phyloP scores from a whole-genome alignment of 1,140 invertebrate genomes.

The Caenorhabditis remanei region DNA sequence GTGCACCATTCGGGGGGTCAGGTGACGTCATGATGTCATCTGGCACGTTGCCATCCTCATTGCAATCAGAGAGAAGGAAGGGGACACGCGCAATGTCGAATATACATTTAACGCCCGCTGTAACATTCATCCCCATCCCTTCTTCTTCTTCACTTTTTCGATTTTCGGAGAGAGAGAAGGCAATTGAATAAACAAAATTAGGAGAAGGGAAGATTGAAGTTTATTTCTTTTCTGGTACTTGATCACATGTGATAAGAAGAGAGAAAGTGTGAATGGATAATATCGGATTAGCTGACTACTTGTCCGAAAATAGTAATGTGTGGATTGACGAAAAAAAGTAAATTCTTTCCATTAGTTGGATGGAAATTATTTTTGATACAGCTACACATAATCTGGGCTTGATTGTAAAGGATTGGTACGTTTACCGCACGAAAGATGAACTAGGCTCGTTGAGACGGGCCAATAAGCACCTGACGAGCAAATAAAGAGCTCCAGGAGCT shows the following conservation, averaged over 20 bases:
- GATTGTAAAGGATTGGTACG: no score
- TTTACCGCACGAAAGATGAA: no score
- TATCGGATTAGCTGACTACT: no score
- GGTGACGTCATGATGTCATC: conserved; percentile 21
- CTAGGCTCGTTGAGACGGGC: no score
- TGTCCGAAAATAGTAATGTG: no score
- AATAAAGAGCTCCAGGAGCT: no score
- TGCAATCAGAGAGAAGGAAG: conserved; percentile 21
- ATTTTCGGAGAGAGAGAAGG: background rate
- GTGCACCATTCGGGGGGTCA: conserved; percentile 23
- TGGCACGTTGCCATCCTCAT: background rate
- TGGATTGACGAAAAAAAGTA: no score
- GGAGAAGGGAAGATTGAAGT: background rate
- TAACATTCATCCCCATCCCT: conserved; percentile 9
- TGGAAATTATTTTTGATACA: no score
- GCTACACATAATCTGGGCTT: no score
- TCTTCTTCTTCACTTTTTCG: background rate
- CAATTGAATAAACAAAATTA: conserved; percentile 39
- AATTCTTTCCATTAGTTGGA: no score
- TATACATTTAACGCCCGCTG: background rate
- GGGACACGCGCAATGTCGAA: conserved; percentile 27
- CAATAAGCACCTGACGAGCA: no score
- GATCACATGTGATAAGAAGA: background rate
- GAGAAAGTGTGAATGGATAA: background rate
- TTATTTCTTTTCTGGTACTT: background rate